Evolutionary conservation across 2,797 vertebrate genomes (phyloP), one percentile per base, ranked within the genome.

Genomic region (Crocidura indochinensis): DNA sequence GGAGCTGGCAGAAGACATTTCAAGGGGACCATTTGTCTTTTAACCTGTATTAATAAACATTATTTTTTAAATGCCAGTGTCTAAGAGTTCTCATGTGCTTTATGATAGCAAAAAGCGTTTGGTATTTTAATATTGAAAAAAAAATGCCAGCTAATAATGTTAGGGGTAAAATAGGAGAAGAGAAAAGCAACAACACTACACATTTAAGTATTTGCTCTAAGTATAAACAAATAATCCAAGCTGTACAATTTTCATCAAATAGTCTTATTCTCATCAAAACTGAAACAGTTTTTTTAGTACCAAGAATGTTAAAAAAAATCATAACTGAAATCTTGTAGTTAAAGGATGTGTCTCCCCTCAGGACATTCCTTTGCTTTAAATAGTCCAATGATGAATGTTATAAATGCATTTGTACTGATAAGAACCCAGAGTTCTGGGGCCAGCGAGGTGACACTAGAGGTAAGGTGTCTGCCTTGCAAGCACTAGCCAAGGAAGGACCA

Each of bases 61-160:
- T 29, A 44, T 73, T 87, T 78, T 85, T 83, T 2, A 10, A 74
- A 77, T 60, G 24, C 77, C n/a, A 73, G 26, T 68, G 24, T 79
- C 47, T 77, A 78, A 78, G 49, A 69, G 20, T 31, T 9, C 51
- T 44, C 51, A 14, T 53, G 17, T 53, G 51, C 51, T 53, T 14
- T 53, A 53, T 53, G 10, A 53, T 15, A 53, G 51, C 17, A 17
- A 38, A 53, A 44, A 65, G 27, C 12, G 29, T 31, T 29, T 68
- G 11, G 29, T 29, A 56, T 80, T 80, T 68, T 12, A 51, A 38
- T 1, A 76, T 20, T 31, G 14, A 44, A 19, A 19, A 69, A 53
- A 69, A 53, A 49, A 74, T 64, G 11, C 22, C 51, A 77, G 60
- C 8, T 74, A 65, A 38, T 14, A 78, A 86, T 69, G 14, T 8